Conservation (phyloP, 2,113 vertebrate genomes). For the Sapajus apella region DNA sequence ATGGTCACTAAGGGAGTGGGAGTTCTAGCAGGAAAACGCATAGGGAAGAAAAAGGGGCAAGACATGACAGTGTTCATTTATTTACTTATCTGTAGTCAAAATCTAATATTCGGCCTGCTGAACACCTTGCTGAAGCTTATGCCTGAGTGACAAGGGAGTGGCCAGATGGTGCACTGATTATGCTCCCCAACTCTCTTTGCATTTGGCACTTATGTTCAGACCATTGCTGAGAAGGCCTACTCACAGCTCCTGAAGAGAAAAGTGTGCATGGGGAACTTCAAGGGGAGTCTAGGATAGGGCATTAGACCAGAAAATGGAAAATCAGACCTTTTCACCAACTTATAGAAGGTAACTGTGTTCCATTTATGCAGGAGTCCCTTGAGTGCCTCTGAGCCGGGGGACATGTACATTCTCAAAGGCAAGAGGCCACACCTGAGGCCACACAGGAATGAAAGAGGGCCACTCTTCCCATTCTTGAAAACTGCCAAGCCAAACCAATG, state of each 20-base stretch:
- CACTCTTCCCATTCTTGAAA: not conserved
- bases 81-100: not conserved
- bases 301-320: conserved; percentile 50
- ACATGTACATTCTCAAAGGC: not conserved
- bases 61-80: not conserved
- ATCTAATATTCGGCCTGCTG: conserved; percentile 33
- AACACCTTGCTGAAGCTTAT: conserved; percentile 52
- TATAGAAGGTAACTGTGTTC: not conserved
- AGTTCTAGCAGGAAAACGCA: not conserved
- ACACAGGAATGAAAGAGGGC: conserved; percentile 5
- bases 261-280: not conserved
- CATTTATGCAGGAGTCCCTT: not conserved
- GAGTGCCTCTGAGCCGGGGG: not conserved
- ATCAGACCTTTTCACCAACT: not conserved
- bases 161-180: conserved; percentile 49
- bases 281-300: conserved; percentile 7
- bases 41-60: not conserved
- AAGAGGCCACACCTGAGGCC: not conserved
- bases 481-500: conserved; percentile 37
- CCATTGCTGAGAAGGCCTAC: conserved; percentile 32
- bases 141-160: not conserved
- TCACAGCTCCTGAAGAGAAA: conserved; percentile 33
- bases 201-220: conserved; percentile 44
- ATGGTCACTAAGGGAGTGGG: not conserved
- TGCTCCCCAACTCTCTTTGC: conserved; percentile 15